Percentiles rank a stretch among this genome's conserved stretches.
Conservation (phyloP, 2,888 invertebrate genomes). For the Lacanobia oleracea region DNA sequence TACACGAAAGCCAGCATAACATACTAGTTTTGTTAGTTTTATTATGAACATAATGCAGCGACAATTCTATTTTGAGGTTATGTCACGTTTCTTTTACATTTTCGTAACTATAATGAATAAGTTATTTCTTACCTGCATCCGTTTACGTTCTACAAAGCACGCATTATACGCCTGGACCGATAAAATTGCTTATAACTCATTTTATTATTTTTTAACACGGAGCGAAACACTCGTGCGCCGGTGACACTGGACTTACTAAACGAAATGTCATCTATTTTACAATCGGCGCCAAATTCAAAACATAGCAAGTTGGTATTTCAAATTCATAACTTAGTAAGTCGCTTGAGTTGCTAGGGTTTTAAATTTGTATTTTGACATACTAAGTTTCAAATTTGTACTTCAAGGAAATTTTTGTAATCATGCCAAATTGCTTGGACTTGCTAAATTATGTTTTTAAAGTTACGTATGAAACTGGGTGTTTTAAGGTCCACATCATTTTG, state of each 20-base stretch:
- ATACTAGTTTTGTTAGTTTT: conserved; percentile 28
- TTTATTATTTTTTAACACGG: conserved; percentile 28
- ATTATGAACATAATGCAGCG: conserved; percentile 25
- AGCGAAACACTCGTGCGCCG: conserved; percentile 24
- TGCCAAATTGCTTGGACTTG: conserved; percentile 33
- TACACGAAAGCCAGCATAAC: conserved; percentile 27
- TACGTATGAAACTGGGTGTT: conserved; percentile 34
- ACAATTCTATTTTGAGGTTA: conserved; percentile 31
- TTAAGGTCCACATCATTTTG: no score
- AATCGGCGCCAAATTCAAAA: conserved; percentile 32
- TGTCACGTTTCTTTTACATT: conserved; percentile 28
- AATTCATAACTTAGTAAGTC: conserved; percentile 37
- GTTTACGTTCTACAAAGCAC: conserved; percentile 20
- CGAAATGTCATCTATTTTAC: conserved; percentile 28
- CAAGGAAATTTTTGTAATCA: conserved; percentile 27
- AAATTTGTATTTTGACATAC: conserved; percentile 38
- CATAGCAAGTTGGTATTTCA: conserved; percentile 33
- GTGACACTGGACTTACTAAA: conserved; percentile 33
- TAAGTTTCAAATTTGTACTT: conserved; percentile 39
- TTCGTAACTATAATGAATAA: conserved; percentile 16
- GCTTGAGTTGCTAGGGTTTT: conserved; percentile 32
- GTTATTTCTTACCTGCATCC: conserved; percentile 22
- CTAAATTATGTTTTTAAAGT: conserved; percentile 23
- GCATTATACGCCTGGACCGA: conserved; percentile 25
- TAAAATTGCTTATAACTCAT: conserved; percentile 26